Evolutionary conservation across 2,113 vertebrate species (phyloP).

Genomic region (Danionella cerebrum): DNA sequence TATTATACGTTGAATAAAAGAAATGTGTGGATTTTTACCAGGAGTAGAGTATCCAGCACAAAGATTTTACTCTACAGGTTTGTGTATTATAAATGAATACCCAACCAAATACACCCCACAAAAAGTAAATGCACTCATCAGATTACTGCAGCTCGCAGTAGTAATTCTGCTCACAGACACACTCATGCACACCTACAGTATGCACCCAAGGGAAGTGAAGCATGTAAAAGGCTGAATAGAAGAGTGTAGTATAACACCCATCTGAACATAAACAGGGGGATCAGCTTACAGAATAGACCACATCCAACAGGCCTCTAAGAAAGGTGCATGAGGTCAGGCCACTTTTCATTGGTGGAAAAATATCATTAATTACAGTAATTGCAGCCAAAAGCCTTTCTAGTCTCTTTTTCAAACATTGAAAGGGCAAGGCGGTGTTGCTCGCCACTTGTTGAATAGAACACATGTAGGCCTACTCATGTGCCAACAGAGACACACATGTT

Average conservation of each 20-base stretch:
- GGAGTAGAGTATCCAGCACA: no score
- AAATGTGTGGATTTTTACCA: no score
- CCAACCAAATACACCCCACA: not conserved
- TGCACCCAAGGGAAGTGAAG: slow-evolving; percentile 27
- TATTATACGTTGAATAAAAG: no score
- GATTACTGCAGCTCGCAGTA: not conserved
- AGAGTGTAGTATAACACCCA: slow-evolving; percentile 50
- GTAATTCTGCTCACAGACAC: not conserved
- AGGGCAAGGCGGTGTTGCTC: slow-evolving; percentile 33
- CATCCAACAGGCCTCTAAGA: slow-evolving; percentile 39
- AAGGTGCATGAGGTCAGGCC: slow-evolving; percentile 29
- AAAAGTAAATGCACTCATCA: not conserved
- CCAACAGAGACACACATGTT: not conserved
- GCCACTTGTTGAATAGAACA: not conserved
- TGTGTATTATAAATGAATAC: no score
- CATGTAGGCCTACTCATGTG: not conserved
- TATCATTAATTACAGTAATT: slow-evolving; percentile 68
- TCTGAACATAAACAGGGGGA: slow-evolving; percentile 56
- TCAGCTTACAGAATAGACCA: slow-evolving; percentile 59
- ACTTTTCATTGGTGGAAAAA: slow-evolving; percentile 51
- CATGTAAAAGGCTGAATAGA: slow-evolving; percentile 53
- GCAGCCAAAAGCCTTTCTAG: slow-evolving; percentile 53
- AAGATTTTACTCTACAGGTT: no score
- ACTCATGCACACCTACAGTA: slow-evolving; percentile 9
- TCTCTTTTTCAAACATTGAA: slow-evolving; percentile 55